phyloP scores from a whole-genome alignment of 2,888 invertebrate genomes.

The Palloptera scutellata region DNA sequence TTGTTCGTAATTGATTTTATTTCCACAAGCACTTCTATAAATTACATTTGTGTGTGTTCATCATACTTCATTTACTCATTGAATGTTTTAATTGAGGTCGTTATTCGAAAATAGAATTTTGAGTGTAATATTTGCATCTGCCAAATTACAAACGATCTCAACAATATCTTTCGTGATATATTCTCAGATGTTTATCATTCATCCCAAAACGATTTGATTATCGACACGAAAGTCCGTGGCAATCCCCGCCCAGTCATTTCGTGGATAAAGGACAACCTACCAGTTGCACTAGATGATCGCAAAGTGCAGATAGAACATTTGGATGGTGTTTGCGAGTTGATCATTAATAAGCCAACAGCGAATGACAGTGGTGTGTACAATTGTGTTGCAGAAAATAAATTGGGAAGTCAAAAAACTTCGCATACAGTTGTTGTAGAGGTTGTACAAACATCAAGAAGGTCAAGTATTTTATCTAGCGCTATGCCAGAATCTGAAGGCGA shows the following conservation, averaged over 20 bases:
- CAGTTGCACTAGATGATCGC: slow-evolving; percentile 69
- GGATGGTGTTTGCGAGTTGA: slow-evolving; percentile 78
- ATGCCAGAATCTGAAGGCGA: slow-evolving; percentile 52
- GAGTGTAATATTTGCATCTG: slow-evolving; percentile 14
- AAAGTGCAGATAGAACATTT: slow-evolving; percentile 74
- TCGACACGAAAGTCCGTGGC: slow-evolving; percentile 83
- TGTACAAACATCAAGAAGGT: slow-evolving; percentile 58
- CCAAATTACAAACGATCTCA: slow-evolving; percentile 42
- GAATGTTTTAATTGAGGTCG: slow-evolving; percentile 43
- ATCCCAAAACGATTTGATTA: slow-evolving; percentile 76
- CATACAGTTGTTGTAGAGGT: slow-evolving; percentile 69
- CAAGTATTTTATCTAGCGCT: slow-evolving; percentile 52
- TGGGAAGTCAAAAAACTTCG: slow-evolving; percentile 77
- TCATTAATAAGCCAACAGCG: slow-evolving; percentile 72
- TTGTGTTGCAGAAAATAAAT: slow-evolving; percentile 74
- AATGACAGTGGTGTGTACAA: slow-evolving; percentile 67
- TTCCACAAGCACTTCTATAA: too few species aligned
- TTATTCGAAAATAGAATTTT: slow-evolving; percentile 51
- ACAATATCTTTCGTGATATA: slow-evolving; percentile 32
- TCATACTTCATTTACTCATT: too few species aligned
- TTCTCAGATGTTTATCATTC: slow-evolving; percentile 75
- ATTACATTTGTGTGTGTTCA: too few species aligned
- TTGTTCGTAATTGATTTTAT: background rate
- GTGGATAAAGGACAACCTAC: slow-evolving; percentile 77
- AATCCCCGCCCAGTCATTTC: slow-evolving; percentile 75